Conservation (phyloP, 2,888 invertebrate species). For the Dynastes maya region DNA sequence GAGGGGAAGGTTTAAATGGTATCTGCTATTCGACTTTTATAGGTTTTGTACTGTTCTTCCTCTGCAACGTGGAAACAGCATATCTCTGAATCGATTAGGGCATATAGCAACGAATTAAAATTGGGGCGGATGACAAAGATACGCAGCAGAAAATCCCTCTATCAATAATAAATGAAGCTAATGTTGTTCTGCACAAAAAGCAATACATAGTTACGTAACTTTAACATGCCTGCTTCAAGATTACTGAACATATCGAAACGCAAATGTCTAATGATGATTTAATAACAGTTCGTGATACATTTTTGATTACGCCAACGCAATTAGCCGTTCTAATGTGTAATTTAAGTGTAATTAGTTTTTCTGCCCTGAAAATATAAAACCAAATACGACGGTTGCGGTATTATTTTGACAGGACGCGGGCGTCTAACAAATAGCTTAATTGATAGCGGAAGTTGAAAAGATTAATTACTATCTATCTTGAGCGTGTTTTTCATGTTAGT, state of each 20-base stretch:
- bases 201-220: neutral
- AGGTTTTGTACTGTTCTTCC: too few species aligned
- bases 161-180: too few species aligned
- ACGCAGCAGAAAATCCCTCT: too few species aligned
- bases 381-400: conserved; percentile 24
- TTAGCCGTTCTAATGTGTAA: conserved; percentile 34
- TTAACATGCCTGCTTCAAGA: neutral
- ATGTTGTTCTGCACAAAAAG: too few species aligned
- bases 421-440: conserved; percentile 16
- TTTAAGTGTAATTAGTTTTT: conserved; percentile 40
- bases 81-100: too few species aligned
- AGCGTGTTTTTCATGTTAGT: too few species aligned
- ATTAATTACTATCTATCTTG: conserved; percentile 8
- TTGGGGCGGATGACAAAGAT: too few species aligned
- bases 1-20: too few species aligned
- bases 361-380: conserved; percentile 21
- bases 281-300: conserved; percentile 18
- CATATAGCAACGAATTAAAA: too few species aligned
- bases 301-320: conserved; percentile 38
- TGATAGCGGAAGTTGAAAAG: conserved; percentile 19
- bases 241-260: neutral
- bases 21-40: too few species aligned
- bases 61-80: too few species aligned
- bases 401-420: conserved; percentile 18
- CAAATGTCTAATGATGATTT: conserved; percentile 15